Evolutionary conservation across 2,888 invertebrate genomes (phyloP).

Genomic region (Coronaproctus castanopsis): DNA sequence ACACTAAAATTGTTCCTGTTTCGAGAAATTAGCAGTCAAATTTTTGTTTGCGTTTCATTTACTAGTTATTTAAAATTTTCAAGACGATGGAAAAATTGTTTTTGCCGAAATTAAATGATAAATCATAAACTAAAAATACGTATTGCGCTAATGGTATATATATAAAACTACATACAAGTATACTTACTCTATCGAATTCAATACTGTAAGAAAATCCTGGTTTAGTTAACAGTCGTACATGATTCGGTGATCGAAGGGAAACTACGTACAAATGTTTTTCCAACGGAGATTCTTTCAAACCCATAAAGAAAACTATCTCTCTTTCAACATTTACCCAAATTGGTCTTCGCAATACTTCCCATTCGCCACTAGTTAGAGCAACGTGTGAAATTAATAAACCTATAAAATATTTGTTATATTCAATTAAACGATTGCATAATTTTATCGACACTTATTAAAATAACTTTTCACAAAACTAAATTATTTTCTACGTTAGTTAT

Average conservation of each 20-base stretch:
- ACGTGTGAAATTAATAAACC: slow-evolving; percentile 33
- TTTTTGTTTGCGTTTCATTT: too few relatives aligned
- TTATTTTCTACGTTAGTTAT: background rate
- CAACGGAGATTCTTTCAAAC: slow-evolving; percentile 68
- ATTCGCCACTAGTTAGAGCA: slow-evolving; percentile 70
- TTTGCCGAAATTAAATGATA: too few relatives aligned
- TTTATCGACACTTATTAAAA: background rate
- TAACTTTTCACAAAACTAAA: background rate
- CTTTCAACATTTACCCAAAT: slow-evolving; percentile 68
- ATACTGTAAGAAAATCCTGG: slow-evolving; percentile 70
- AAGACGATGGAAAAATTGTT: too few relatives aligned
- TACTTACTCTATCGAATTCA: slow-evolving; percentile 51
- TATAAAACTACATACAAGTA: too few relatives aligned
- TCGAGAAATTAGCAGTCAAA: too few relatives aligned
- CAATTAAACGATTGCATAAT: background rate
- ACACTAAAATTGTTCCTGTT: too few relatives aligned
- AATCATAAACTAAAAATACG: too few relatives aligned
- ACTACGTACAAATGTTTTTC: slow-evolving; percentile 84
- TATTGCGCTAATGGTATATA: too few relatives aligned
- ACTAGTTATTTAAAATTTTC: too few relatives aligned
- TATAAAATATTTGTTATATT: too few relatives aligned
- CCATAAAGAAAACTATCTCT: slow-evolving; percentile 75
- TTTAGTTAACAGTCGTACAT: slow-evolving; percentile 53
- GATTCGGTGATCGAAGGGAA: slow-evolving; percentile 46
- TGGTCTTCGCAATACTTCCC: slow-evolving; percentile 71